These are phyloP conservation scores for Theristicus caerulescens DNA, from an alignment of 2,113 vertebrate species.

Conservation along the genomic window DNA sequence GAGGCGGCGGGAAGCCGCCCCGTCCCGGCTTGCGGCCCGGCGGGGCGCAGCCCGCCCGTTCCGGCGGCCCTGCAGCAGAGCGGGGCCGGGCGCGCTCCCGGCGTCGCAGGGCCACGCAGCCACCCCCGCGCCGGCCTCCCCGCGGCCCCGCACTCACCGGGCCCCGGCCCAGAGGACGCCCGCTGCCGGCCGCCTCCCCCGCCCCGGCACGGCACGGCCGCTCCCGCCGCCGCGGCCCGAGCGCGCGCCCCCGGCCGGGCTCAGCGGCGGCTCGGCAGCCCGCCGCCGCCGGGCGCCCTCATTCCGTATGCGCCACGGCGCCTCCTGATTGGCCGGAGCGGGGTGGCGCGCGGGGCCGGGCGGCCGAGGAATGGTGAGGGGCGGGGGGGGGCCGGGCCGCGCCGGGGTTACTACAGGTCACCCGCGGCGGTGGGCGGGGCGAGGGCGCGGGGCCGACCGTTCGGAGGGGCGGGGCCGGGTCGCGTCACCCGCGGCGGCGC, in stretches of 20 bases:
- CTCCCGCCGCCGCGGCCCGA: neutral
- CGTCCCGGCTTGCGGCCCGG: neutral
- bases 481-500: neutral
- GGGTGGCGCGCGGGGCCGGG: constrained; percentile 81
- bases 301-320: neutral
- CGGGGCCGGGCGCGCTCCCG: neutral
- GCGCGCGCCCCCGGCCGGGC: neutral
- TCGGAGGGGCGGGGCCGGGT: too few relatives aligned
- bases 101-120: neutral
- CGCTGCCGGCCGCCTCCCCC: neutral
- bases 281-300: neutral
- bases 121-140: too few relatives aligned
- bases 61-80: neutral
- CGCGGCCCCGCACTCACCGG: neutral
- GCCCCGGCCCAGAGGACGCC: neutral
- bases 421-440: neutral
- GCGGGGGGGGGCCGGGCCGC: neutral
- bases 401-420: constrained; percentile 77
- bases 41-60: neutral
- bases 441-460: neutral
- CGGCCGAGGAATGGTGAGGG: neutral
- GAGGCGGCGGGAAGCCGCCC: neutral
- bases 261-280: neutral
- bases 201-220: neutral
- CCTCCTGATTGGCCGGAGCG: constrained; percentile 69